Percentiles rank a stretch among this genome's conserved stretches.
Conservation (phyloP, 2,888 invertebrate genomes). For the Unio delphinus region DNA sequence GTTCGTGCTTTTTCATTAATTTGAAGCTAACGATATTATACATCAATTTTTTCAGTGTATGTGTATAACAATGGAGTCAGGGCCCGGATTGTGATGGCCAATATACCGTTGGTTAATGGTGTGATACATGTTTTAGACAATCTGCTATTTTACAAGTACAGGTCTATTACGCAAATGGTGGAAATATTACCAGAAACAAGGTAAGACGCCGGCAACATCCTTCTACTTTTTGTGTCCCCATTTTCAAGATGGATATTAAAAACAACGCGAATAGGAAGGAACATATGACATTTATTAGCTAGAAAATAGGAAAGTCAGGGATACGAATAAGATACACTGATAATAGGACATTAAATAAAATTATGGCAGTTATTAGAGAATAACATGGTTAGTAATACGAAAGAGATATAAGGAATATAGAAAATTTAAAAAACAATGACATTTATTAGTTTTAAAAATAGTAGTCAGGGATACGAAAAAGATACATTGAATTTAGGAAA, state of each 20-base stretch:
- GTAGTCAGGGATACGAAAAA: too few species aligned
- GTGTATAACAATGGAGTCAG: constrained; percentile 54
- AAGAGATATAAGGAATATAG: too few species aligned
- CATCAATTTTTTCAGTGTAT: constrained; percentile 43
- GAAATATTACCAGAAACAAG: constrained; percentile 32
- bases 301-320: too few species aligned
- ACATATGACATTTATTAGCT: too few species aligned
- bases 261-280: too few species aligned
- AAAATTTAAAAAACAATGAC: too few species aligned
- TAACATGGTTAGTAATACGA: too few species aligned
- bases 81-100: constrained; percentile 50
- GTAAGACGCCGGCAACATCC: constrained; percentile 13
- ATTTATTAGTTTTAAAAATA: too few species aligned
- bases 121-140: constrained; percentile 62
- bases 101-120: constrained; percentile 58
- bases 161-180: constrained; percentile 49
- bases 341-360: too few species aligned
- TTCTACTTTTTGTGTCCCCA: background rate
- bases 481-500: too few species aligned
- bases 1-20: background rate
- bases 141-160: constrained; percentile 56
- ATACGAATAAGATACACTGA: too few species aligned
- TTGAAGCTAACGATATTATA: background rate
- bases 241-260: background rate
- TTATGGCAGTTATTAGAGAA: too few species aligned